Evolutionary conservation across 2,797 vertebrate species (phyloP).

Genomic region (Hypotaenidia philippensis): DNA sequence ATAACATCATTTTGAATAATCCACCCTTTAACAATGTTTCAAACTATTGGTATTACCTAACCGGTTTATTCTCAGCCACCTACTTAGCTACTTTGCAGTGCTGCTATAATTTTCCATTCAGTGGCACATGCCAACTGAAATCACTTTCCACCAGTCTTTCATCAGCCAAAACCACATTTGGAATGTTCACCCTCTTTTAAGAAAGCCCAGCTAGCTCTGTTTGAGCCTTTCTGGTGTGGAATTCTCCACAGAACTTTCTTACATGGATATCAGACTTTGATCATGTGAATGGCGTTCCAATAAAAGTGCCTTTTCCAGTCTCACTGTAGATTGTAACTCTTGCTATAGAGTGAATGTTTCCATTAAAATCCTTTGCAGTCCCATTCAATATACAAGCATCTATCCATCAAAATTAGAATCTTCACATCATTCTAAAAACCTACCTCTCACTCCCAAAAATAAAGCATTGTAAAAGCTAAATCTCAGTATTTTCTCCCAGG

Average conservation of each 20-base stretch:
- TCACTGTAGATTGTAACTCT: neutral
- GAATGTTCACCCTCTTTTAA: neutral
- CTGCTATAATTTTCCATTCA: neutral
- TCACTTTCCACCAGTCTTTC: neutral
- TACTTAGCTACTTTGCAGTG: neutral
- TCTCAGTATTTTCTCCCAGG: neutral
- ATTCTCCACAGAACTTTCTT: neutral
- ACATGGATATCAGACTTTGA: neutral
- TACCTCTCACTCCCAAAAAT: neutral
- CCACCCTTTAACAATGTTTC: neutral
- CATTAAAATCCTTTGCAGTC: neutral
- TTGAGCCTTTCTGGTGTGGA: neutral
- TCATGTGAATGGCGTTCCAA: neutral
- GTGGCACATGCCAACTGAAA: neutral
- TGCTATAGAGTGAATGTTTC: neutral
- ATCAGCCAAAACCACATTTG: neutral
- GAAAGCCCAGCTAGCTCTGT: neutral
- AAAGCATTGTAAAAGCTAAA: neutral
- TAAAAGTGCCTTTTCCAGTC: neutral
- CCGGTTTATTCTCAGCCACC: neutral
- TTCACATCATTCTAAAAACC: neutral
- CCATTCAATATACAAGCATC: neutral
- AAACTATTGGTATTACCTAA: neutral
- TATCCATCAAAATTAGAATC: neutral
- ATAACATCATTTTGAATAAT: neutral